Base-by-base conservation (phyloP, 2,113 vertebrate species). In the Cathartes aura region DNA sequence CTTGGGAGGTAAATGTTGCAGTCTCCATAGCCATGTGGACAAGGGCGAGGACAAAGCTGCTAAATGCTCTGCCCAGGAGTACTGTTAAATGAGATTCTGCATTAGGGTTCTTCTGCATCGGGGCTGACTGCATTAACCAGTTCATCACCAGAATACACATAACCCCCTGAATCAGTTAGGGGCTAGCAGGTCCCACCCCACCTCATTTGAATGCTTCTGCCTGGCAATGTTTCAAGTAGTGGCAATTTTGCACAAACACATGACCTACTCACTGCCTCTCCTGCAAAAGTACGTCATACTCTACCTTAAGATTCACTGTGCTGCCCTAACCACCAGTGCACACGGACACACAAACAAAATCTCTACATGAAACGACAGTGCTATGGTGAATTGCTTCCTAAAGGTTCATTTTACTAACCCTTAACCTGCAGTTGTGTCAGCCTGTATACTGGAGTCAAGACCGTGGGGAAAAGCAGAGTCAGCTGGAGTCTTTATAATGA, bases 241-340 rank as follows among this genome's bases (percentile, higher is more conserved):
- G 19, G 22, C 5, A 16, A 42, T 45, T 56, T 48, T 79, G 22
- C 75, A 63, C 29, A 58, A 62, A n/a, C 4, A 27, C 8, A 10
- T 3, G 6, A 48, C 9, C 23, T 15, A 15, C 38, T 52, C 0
- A 0, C 11, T 18, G 22, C 12, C 11, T 15, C 9, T 42, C 58
- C 53, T 29, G 42, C 70, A 53, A 6, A 45, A 82, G 14, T 18
- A 53, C 4, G 0, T 34, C 23, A 30, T 7, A 3, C 13, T 34
- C 36, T 42, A 8, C 12, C 32, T 63, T 4, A n/a, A 56, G 23
- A 42, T 26, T 64, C 48, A 13, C 55, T 34, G 8, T 55, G 29
- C 23, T 32, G n/a, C 45, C 56, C n/a, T 40, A 20, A 53, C 18
- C 30, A 38, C n/a, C 15, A 47, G 19, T 6, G 6, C 0, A 3